A percentile compares a stretch with the other conserved stretches of the same genome.
Evolutionary conservation across 2,113 vertebrate species (phyloP).

Genomic region (Montifringilla adamsi): DNA sequence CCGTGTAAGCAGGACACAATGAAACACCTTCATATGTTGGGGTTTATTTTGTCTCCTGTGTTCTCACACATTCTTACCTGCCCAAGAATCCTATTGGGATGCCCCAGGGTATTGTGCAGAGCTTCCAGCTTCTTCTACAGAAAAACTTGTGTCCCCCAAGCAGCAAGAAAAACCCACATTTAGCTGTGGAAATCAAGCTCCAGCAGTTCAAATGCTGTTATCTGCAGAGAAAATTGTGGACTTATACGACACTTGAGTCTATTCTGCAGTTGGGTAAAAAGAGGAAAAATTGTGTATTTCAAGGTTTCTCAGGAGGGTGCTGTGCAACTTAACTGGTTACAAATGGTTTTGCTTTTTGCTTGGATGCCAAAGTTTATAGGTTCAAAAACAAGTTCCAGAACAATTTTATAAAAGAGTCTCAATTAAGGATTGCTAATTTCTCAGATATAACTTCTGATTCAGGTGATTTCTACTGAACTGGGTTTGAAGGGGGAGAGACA

Average conservation of each 20-base stretch:
- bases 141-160: background rate
- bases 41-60: rapidly evolving
- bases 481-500: background rate
- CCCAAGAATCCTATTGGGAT: background rate
- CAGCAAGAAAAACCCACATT: background rate
- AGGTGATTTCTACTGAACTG: background rate
- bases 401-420: background rate
- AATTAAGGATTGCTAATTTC: background rate
- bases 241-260: rapidly evolving
- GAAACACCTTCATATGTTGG: background rate
- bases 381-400: background rate
- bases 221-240: background rate
- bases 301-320: background rate
- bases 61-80: background rate
- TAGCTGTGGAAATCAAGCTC: background rate
- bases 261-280: background rate
- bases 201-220: background rate
- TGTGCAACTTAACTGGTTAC: rapidly evolving
- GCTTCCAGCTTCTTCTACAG: rapidly evolving
- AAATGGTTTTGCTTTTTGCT: background rate
- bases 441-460: background rate
- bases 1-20: rapidly evolving
- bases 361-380: background rate
- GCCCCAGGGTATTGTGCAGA: background rate
- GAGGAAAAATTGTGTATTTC: background rate